Conservation (phyloP, 2,113 vertebrate species). For the Pelecanoides urinatrix region DNA sequence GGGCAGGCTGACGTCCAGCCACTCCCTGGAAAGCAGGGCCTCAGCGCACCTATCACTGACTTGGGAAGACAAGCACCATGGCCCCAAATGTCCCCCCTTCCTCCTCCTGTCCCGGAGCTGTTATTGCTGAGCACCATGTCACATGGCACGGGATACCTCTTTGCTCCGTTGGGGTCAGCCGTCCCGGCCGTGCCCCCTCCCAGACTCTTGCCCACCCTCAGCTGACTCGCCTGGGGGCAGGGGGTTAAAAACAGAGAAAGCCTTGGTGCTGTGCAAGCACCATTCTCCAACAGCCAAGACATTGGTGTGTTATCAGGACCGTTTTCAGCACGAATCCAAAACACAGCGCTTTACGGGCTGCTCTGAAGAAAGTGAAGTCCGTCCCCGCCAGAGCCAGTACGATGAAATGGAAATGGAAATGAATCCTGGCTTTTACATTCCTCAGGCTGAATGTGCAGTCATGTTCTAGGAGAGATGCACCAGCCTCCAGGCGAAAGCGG, state of each 20-base stretch:
- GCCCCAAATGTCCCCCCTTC: accelerated
- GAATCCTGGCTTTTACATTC: background rate
- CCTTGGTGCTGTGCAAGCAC: accelerated
- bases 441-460: background rate
- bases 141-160: background rate
- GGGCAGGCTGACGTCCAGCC: background rate
- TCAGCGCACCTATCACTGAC: background rate
- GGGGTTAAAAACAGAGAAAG: background rate
- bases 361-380: background rate
- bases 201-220: accelerated
- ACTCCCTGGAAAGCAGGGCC: background rate
- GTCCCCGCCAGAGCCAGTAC: background rate
- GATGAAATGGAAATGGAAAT: background rate
- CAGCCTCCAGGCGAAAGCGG: background rate
- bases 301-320: background rate
- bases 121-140: background rate
- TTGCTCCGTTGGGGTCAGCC: accelerated
- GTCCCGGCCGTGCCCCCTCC: background rate
- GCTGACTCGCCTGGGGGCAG: background rate
- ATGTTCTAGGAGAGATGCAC: background rate
- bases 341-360: background rate
- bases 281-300: accelerated
- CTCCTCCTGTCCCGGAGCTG: background rate
- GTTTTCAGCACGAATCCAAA: background rate
- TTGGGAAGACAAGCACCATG: background rate